Conservation (phyloP, 2,797 vertebrate genomes). For the Poeciliopsis turneri region DNA sequence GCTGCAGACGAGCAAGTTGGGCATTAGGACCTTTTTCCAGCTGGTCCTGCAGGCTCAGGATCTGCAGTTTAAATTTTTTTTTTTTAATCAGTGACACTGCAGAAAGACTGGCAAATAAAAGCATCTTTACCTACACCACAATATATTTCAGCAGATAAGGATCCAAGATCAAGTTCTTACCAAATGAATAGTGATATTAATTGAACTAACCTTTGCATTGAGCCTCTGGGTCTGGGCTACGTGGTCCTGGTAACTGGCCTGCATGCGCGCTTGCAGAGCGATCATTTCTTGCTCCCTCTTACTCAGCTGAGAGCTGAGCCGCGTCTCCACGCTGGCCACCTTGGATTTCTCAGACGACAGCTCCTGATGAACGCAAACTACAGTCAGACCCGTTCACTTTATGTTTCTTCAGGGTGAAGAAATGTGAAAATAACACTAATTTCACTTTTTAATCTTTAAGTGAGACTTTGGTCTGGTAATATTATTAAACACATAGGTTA, state of each 20-base stretch:
- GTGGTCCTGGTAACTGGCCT: conserved; percentile 93
- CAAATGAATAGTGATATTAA: not conserved
- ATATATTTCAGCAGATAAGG: not conserved
- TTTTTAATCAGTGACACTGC: conserved; percentile 11
- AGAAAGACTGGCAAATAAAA: not conserved
- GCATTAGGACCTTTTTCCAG: conserved; percentile 94
- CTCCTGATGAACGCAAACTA: conserved; percentile 78
- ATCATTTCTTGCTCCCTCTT: conserved; percentile 87
- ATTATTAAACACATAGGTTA: not conserved
- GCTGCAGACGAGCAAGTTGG: conserved; percentile 91
- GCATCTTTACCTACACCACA: not conserved
- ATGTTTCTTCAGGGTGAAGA: conserved; percentile 3
- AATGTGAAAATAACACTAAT: not conserved
- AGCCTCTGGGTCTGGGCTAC: conserved; percentile 88
- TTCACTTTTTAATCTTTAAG: not conserved
- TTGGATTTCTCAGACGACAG: conserved; percentile 88
- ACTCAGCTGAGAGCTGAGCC: conserved; percentile 89
- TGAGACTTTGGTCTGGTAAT: not conserved
- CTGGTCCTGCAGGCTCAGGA: conserved; percentile 89
- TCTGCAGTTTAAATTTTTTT: conserved; percentile 67
- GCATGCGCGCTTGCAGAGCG: conserved; percentile 91
- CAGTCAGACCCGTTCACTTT: not conserved
- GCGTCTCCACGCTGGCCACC: conserved; percentile 81
- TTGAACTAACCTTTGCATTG: conserved; percentile 87
- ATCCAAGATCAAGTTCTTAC: conserved; percentile 1